Base-by-base conservation (phyloP, 2,888 invertebrate genomes). In the Parascotia fuliginaria region DNA sequence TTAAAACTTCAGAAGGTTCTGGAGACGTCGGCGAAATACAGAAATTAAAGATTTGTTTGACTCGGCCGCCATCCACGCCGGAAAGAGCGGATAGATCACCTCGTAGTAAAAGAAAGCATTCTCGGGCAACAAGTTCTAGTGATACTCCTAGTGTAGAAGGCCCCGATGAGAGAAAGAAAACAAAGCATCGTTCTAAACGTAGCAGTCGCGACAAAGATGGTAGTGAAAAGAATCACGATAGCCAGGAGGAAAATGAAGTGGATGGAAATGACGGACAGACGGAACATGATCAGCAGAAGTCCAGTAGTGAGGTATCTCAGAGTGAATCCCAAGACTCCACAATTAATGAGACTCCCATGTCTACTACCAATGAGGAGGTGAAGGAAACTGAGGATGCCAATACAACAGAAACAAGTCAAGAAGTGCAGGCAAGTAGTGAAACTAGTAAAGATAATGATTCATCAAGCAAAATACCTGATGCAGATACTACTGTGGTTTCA, bases 41-140 rank as follows among this genome's bases (percentile, higher is more conserved):
- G 66, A 95, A 94, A 76, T 74, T 95, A 19, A 95, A 95, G 76
- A 91, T 95, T 62, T 95, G 94, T 69, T 81, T 95, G 57, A 93
- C 94, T 45, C 92, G 94, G 16, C 93, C 93, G 0, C 86, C 93
- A 0, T 89, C 92, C 9, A 93, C 93, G 7, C 93, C 93, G 0
- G 93, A 93, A 70, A 79, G 92, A 60, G 83, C 75, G 0, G 93
- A 92, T 50, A 88, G 91, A 57, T 92, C 93, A 5, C 92, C 92
- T 19, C 85, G 92, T 9, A 89, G 93, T 57, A 90, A 89, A 61
- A 87, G 92, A 65, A 93, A 93, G 78, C 88, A 87, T 69, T 86
- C 89, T 2, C 83, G 91, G 28, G 90, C 93, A 9, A 87, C 90
- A 6, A 92, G 92, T 65, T 90, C 92, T 5, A 90, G 90, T 54